phyloP scores from a whole-genome alignment of 2,113 vertebrate species.

The Procavia capensis region DNA sequence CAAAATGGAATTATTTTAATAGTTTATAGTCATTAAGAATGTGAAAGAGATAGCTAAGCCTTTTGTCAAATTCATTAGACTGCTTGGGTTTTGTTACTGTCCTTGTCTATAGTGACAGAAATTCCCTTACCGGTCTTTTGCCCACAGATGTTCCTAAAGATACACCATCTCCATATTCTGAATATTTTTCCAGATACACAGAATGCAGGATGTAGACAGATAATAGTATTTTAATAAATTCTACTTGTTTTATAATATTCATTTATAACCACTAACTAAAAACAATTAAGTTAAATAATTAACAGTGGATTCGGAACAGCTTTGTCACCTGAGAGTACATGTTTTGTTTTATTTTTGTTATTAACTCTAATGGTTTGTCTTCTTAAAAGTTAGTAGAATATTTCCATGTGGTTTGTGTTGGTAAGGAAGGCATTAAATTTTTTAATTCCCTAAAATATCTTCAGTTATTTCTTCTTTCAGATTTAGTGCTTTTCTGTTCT shows the following conservation, averaged over 20 bases:
- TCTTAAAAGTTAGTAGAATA: constrained; percentile 35
- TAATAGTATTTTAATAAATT: not conserved
- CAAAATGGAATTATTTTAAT: not conserved
- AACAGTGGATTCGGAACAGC: not conserved
- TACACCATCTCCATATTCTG: not conserved
- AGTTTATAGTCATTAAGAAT: not conserved
- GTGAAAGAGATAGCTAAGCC: not conserved
- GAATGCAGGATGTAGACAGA: not conserved
- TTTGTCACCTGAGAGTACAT: not conserved
- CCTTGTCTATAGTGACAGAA: not conserved
- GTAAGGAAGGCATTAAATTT: not conserved
- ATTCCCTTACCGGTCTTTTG: not conserved
- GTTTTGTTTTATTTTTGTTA: not conserved
- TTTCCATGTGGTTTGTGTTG: constrained; percentile 22
- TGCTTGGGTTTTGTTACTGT: constrained; percentile 2
- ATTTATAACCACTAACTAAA: not conserved
- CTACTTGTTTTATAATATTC: constrained; percentile 8
- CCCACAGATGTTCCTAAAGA: not conserved
- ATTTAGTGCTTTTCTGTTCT: constrained; percentile 2
- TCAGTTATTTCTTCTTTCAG: not conserved
- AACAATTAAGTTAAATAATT: constrained; percentile 3
- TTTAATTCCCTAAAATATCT: constrained; percentile 45
- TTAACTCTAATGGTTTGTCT: not conserved
- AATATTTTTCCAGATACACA: not conserved
- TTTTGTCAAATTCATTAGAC: constrained; percentile 7